phyloP scores from a whole-genome alignment of 2,888 invertebrate species.

The Danaus chrysippus region DNA sequence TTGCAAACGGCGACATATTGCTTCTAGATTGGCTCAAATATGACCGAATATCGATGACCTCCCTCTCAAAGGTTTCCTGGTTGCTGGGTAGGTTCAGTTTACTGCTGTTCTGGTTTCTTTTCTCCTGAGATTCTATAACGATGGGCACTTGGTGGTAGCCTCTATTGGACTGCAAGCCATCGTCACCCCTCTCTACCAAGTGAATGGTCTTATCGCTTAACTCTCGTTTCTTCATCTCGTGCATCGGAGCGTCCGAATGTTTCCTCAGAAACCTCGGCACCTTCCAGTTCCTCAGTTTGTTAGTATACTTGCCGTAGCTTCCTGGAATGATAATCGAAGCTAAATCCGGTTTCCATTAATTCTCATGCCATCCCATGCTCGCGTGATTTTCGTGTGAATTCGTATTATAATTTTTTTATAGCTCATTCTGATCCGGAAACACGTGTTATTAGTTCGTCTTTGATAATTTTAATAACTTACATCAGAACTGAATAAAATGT shows the following conservation, averaged over 20 bases:
- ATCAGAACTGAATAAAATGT: background rate
- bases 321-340: conserved; percentile 57
- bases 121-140: conserved; percentile 78
- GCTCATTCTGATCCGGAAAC: background rate
- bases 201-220: conserved; percentile 61
- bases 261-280: conserved; percentile 84
- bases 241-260: conserved; percentile 75
- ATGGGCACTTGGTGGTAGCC: conserved; percentile 84
- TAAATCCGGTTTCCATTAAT: background rate
- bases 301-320: conserved; percentile 79
- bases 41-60: conserved; percentile 84
- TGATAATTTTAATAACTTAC: background rate
- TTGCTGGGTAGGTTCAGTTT: conserved; percentile 71
- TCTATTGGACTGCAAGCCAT: conserved; percentile 53
- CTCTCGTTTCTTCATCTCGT: conserved; percentile 67
- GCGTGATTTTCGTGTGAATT: background rate
- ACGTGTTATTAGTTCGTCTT: conserved; percentile 1
- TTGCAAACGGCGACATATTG: conserved; percentile 84
- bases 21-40: conserved; percentile 86
- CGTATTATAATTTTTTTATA: background rate
- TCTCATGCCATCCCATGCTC: background rate
- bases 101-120: conserved; percentile 52
- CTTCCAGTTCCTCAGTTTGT: conserved; percentile 83
- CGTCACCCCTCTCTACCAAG: conserved; percentile 58
- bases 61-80: conserved; percentile 78